Evolutionary conservation across 53 echinoderm and acorn worm species (phyloP).

Genomic region (Antedon mediterranea): DNA sequence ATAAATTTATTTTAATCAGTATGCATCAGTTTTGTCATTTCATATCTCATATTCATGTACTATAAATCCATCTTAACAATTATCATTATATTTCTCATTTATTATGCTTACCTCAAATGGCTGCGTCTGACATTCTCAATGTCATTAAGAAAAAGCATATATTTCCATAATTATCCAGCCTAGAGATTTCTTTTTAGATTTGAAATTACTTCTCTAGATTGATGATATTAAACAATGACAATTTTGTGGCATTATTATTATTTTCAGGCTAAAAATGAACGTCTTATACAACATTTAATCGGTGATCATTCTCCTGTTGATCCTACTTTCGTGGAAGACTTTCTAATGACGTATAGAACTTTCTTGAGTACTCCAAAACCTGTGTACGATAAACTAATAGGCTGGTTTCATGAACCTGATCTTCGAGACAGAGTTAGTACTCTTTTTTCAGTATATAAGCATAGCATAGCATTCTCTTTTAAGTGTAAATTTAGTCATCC

Average conservation of each 20-base stretch:
- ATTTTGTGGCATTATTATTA: not conserved
- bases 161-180: not conserved
- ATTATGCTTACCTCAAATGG: not conserved
- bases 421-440: constrained; percentile 68
- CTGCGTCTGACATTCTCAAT: not conserved
- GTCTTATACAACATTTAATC: constrained; percentile 67
- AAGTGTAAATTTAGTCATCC: not conserved
- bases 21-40: too few species aligned
- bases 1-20: too few species aligned
- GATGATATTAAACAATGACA: not conserved
- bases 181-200: not conserved
- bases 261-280: constrained; percentile 54
- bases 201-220: not conserved
- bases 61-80: not conserved
- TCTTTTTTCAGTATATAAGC: not conserved
- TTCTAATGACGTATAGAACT: constrained; percentile 80
- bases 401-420: constrained; percentile 78
- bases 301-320: constrained; percentile 89
- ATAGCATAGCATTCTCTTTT: not conserved
- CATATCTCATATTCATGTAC: too few species aligned
- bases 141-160: not conserved
- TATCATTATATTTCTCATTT: not conserved
- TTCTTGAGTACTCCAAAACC: constrained; percentile 67
- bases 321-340: constrained; percentile 94
- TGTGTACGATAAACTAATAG: constrained; percentile 53